Percentiles rank a stretch among this genome's conserved stretches.
These are phyloP conservation scores for Biston stratarius DNA, from an alignment of 2,888 invertebrate species.

Conservation along the genomic window DNA sequence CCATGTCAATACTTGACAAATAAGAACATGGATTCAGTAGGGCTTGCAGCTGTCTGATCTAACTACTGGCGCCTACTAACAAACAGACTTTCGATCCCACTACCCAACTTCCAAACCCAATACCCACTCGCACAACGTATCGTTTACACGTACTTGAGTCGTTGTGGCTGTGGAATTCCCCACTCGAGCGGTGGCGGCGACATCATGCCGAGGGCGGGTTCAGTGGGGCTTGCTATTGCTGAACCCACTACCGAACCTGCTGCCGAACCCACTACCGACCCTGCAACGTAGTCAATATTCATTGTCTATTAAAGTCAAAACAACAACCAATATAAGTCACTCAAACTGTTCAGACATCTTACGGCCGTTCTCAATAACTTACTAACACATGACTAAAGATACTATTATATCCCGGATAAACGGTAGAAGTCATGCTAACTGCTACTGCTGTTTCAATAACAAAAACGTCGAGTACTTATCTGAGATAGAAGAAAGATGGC, in stretches of 20 bases:
- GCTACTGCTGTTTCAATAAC: too few relatives aligned
- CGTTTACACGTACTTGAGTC: slow-evolving; percentile 69
- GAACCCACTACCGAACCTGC: slow-evolving; percentile 60
- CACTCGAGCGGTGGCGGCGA: slow-evolving; percentile 89
- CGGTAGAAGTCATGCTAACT: too few relatives aligned
- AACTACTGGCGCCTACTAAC: too few relatives aligned
- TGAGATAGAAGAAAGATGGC: too few relatives aligned
- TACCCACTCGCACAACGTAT: neutral
- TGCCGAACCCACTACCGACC: slow-evolving; percentile 29
- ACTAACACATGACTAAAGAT: too few relatives aligned
- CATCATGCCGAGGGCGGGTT: slow-evolving; percentile 73
- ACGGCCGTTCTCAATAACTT: too few relatives aligned
- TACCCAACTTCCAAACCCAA: neutral
- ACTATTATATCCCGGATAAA: too few relatives aligned
- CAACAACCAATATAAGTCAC: neutral
- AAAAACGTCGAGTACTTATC: too few relatives aligned
- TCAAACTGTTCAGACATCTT: neutral
- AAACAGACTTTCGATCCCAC: too few relatives aligned
- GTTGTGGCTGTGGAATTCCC: slow-evolving; percentile 89
- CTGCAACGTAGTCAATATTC: neutral
- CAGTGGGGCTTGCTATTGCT: slow-evolving; percentile 72
- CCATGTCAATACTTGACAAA: too few relatives aligned
- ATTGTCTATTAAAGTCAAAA: neutral
- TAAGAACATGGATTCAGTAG: too few relatives aligned
- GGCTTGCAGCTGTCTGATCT: too few relatives aligned